Percentiles rank a stretch among this genome's conserved stretches.
Conservation (phyloP, 2,888 invertebrate species). For the Lycocerus yunnanus region DNA sequence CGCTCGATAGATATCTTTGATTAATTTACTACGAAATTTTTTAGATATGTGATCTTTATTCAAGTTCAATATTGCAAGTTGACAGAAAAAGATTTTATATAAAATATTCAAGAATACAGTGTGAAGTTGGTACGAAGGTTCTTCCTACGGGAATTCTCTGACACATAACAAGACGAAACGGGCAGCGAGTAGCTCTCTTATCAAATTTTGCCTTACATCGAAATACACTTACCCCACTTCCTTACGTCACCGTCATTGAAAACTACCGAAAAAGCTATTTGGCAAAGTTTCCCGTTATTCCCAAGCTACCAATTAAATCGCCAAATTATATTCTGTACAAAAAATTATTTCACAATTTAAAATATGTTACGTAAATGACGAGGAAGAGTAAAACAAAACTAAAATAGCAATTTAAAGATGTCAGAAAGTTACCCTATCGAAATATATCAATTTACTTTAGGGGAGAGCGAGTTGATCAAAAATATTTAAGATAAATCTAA, state of each 20-base stretch:
- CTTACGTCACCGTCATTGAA: slow-evolving; percentile 19
- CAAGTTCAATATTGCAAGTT: slow-evolving; percentile 13
- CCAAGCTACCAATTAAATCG: neutral
- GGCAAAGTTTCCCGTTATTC: neutral
- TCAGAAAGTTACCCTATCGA: neutral
- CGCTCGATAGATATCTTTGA: neutral
- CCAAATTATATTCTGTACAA: neutral
- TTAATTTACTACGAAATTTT: neutral
- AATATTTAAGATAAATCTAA: neutral
- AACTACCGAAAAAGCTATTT: slow-evolving; percentile 19
- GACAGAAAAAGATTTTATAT: slow-evolving; percentile 24
- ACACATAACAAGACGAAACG: slow-evolving; percentile 28
- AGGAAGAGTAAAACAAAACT: neutral
- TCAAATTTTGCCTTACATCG: slow-evolving; percentile 31
- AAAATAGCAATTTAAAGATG: neutral
- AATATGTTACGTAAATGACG: neutral
- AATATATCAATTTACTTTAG: neutral
- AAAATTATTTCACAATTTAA: neutral
- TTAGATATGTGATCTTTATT: slow-evolving; percentile 1
- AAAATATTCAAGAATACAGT: slow-evolving; percentile 27
- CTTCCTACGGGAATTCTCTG: slow-evolving; percentile 23
- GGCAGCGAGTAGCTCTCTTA: slow-evolving; percentile 30
- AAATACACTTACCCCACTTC: slow-evolving; percentile 28
- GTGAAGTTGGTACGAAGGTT: slow-evolving; percentile 28
- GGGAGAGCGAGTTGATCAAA: neutral